Base-by-base conservation (phyloP, 2,888 invertebrate species). In the Trilocha varians region DNA sequence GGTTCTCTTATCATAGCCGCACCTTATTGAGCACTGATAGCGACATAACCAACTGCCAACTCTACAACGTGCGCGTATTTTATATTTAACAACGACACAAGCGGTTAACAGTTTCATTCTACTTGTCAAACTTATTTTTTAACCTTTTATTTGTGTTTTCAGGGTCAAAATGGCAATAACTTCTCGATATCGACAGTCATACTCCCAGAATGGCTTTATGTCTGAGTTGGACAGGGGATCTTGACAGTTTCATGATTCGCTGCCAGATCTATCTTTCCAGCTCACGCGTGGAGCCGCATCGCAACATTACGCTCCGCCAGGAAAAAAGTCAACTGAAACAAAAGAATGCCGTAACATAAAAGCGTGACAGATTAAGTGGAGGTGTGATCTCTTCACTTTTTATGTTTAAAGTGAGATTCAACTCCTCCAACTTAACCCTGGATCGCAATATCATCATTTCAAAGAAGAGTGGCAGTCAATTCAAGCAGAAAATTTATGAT, bases 221-320 rank as follows among this genome's bases (percentile, higher is more conserved):
- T 77, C 76, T 84, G 84, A 87, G 87, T 86, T 87, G 87, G 87
- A 86, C 79, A 83, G 86, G 78, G 74, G 87, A 86, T 87, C 87
- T 84, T 75, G 84, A 82, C 87, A 87, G 85, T 83, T 80, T 75
- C 54, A 62, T 51, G 46, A 55, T 65, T 65, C 65, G 76, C 82
- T 87, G 87, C 87, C 87, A 87, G 87, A 87, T 87, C 87, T 87
- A 87, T 86, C 87, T 87, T 87, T 87, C 87, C 87, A 87, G 86
- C 87, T 87, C 85, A 84, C 82, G 70, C 75, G 78, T 78, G 70
- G 59, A 70, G 71, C 69, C 77, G 59, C 65, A 53, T 48, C 62
- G 42, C 53, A 34, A 41, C 41, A 32, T 33, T 9, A 5, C 32
- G 3, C 18, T 33, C 17, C 25, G 25, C 15, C 43, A 14, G 4